phyloP scores from a whole-genome alignment of 2,113 vertebrate species.

The Pionites leucogaster region DNA sequence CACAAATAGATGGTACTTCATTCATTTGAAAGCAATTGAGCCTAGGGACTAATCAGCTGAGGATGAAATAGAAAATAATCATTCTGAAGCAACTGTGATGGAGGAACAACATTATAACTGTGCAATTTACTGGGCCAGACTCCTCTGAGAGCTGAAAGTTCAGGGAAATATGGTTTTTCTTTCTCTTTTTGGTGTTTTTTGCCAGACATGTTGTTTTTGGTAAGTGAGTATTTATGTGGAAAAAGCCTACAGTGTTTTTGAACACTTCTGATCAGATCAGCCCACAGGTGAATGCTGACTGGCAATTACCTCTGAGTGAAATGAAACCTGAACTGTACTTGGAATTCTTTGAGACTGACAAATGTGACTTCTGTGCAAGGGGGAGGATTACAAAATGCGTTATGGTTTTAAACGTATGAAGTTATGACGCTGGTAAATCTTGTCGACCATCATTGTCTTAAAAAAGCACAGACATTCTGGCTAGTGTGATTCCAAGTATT shows the following conservation, averaged over 20 bases:
- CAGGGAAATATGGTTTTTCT: neutral
- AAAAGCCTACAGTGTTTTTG: neutral
- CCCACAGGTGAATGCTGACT: neutral
- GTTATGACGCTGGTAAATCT: too few species aligned
- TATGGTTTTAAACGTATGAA: neutral
- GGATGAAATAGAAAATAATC: constrained; percentile 39
- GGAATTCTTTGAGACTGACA: neutral
- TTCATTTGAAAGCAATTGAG: constrained; percentile 34
- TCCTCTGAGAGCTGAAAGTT: constrained; percentile 22
- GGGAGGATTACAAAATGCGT: neutral
- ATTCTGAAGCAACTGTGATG: constrained; percentile 27
- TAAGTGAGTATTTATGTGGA: neutral
- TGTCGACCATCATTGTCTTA: neutral
- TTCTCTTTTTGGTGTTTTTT: too few species aligned
- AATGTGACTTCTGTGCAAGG: neutral
- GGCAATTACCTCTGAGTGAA: neutral
- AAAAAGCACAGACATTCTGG: neutral
- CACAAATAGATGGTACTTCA: constrained; percentile 33
- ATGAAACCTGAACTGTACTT: neutral
- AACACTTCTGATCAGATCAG: neutral
- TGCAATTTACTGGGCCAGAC: neutral
- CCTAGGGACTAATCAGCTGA: constrained; percentile 37
- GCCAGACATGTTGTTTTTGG: neutral
- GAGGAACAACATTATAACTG: neutral
- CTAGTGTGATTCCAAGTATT: neutral